phyloP scores from a whole-genome alignment of 2,113 vertebrate genomes.

The Arothron firmamentum region DNA sequence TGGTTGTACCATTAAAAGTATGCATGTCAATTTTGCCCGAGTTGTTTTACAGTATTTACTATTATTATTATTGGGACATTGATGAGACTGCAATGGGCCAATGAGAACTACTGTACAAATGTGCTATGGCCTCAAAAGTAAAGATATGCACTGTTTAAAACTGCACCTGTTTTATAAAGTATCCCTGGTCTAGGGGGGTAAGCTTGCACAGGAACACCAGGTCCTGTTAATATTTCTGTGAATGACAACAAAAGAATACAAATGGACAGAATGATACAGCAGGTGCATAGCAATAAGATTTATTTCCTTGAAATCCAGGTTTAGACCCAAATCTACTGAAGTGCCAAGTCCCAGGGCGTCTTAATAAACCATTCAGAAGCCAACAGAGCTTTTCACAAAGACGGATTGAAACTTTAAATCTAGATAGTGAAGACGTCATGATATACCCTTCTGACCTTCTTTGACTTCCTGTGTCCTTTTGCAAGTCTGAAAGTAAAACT shows the following conservation, averaged over 20 bases:
- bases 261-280: constrained; percentile 40
- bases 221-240: constrained; percentile 26
- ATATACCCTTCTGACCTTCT: constrained; percentile 33
- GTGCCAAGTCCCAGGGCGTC: constrained; percentile 51
- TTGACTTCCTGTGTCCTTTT: constrained; percentile 16
- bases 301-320: constrained; percentile 55
- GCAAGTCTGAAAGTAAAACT: constrained; percentile 36
- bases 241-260: constrained; percentile 7
- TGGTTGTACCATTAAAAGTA: constrained; percentile 65
- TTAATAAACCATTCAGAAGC: constrained; percentile 48
- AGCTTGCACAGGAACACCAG: too few species aligned
- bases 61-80: too few species aligned
- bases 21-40: constrained; percentile 58
- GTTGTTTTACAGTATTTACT: constrained; percentile 47
- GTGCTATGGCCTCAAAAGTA: too few species aligned
- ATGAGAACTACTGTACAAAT: too few species aligned
- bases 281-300: constrained; percentile 43
- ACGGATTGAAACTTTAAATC: constrained; percentile 45
- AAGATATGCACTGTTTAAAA: too few species aligned
- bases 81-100: too few species aligned
- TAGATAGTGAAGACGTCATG: constrained; percentile 30
- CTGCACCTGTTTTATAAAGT: too few species aligned
- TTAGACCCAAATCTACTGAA: constrained; percentile 53
- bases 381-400: constrained; percentile 29
- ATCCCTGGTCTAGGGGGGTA: too few species aligned